Evolutionary conservation across 1,140 invertebrate species (phyloP).

Genomic region (Plectus sambesii): DNA sequence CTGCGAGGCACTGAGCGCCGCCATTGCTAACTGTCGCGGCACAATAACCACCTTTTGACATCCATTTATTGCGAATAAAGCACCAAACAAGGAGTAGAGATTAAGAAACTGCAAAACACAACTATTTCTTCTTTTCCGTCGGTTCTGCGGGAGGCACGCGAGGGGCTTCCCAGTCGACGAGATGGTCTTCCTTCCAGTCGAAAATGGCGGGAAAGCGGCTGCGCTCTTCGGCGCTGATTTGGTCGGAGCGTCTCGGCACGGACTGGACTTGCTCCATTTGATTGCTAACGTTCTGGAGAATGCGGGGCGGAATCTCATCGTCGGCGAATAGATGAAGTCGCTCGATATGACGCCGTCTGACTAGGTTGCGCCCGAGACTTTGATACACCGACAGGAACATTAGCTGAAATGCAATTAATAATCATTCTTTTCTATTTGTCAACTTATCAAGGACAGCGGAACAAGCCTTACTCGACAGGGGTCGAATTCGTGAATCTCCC

Average conservation of each 20-base stretch:
- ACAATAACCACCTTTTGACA: no score
- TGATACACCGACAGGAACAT: slow-evolving; percentile 23
- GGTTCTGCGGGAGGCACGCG: no score
- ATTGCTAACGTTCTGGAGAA: slow-evolving; percentile 37
- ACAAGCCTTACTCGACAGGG: slow-evolving; percentile 35
- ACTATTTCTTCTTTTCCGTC: no score
- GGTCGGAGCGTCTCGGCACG: slow-evolving; percentile 39
- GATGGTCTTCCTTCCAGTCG: slow-evolving; percentile 20
- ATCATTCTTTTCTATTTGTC: slow-evolving; percentile 8
- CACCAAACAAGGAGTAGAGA: no score
- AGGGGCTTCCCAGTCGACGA: slow-evolving; percentile 32
- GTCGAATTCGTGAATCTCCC: slow-evolving; percentile 43
- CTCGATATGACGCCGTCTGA: slow-evolving; percentile 28
- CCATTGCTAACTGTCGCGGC: no score
- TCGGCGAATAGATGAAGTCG: slow-evolving; percentile 44
- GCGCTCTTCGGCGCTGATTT: slow-evolving; percentile 39
- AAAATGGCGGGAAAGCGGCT: slow-evolving; percentile 31
- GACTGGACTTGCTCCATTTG: slow-evolving; percentile 38
- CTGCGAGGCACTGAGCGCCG: no score
- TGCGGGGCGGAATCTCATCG: slow-evolving; percentile 35
- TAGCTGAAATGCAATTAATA: no score
- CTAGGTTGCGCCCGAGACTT: slow-evolving; percentile 24
- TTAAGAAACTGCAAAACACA: no score
- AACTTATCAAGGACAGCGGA: no score
- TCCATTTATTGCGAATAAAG: no score